A percentile compares a stretch with the other conserved stretches of the same genome.
phyloP scores from a whole-genome alignment of 2,113 vertebrate genomes.

The Eupsittula cactorum region DNA sequence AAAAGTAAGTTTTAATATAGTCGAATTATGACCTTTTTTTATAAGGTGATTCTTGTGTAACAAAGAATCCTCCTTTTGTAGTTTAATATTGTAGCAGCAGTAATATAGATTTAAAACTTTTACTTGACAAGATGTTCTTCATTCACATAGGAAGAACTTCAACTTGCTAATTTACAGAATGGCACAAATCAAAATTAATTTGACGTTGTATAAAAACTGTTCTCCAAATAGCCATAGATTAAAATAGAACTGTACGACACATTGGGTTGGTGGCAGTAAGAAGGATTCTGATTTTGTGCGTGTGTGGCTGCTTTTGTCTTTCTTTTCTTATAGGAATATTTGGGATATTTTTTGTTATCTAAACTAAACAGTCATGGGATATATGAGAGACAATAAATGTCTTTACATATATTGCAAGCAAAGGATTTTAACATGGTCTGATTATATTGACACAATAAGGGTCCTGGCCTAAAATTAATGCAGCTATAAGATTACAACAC shows the following conservation, averaged over 20 bases:
- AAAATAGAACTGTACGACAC: neutral
- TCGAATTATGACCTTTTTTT: neutral
- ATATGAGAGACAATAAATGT: neutral
- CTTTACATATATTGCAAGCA: neutral
- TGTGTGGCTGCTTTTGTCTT: neutral
- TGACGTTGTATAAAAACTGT: neutral
- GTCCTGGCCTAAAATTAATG: neutral
- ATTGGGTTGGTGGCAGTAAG: neutral
- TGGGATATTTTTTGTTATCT: neutral
- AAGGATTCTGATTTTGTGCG: neutral
- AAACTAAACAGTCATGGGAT: neutral
- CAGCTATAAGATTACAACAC: neutral
- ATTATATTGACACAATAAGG: neutral
- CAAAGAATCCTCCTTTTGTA: neutral
- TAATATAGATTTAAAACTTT: neutral
- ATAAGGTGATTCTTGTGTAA: neutral
- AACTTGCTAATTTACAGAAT: neutral
- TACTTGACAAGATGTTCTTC: neutral
- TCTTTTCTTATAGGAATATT: neutral
- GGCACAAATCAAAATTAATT: neutral
- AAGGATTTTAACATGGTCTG: neutral
- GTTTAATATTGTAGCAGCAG: neutral
- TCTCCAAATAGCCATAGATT: neutral
- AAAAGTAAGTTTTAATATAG: neutral
- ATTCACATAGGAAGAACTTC: neutral